Base-by-base conservation (phyloP, 2,797 vertebrate genomes). In the Euthynnus affinis region DNA sequence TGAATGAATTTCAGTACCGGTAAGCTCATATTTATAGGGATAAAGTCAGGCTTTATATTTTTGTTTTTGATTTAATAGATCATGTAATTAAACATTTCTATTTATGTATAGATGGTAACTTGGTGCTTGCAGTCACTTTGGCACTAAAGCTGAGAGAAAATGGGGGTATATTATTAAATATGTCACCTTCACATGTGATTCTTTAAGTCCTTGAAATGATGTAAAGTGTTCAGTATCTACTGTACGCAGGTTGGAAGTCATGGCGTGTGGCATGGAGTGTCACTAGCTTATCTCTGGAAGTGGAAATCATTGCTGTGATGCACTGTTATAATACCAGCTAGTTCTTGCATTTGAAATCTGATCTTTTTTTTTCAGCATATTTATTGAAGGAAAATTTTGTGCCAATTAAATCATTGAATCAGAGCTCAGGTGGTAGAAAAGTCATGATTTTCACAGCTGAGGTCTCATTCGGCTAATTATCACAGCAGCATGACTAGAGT, bases 401-500 rank as follows among this genome's bases (percentile, higher is more conserved):
- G 42, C 65, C 74, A 27, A 78, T 74, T 76, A 68, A 80, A 77
- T 77, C 49, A 29, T 7, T 20, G 9, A 80, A 27, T 64, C 44
- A 58, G 27, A 27, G 66, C 48, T 67, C 66, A 46, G 25, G 27
- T 66, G 25, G 56, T 34, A 62, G 17, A 55, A 64, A 60, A 44
- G 15, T 23, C 1, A 57, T 5, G 22, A 63, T 66, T 76, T 71
- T 62, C 48, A 13, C 68, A 82, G 51, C 58, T 79, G 22, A 80
- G 59, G 25, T 52, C 71, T 66, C 64, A 48, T 76, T 76, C 70
- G 27, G 74, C 56, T 66, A 40, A 74, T 79, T 71, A 86, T 60
- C 44, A 68, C 61, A 68, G 59, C 53, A 62, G 68, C 59, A 62
- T 27, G 46, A 46, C 15, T 55, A 18, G 27, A 42, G 44, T 49